These are phyloP conservation scores for Acanthisitta chloris DNA, from an alignment of 2,113 vertebrate genomes.

Conservation along the genomic window DNA sequence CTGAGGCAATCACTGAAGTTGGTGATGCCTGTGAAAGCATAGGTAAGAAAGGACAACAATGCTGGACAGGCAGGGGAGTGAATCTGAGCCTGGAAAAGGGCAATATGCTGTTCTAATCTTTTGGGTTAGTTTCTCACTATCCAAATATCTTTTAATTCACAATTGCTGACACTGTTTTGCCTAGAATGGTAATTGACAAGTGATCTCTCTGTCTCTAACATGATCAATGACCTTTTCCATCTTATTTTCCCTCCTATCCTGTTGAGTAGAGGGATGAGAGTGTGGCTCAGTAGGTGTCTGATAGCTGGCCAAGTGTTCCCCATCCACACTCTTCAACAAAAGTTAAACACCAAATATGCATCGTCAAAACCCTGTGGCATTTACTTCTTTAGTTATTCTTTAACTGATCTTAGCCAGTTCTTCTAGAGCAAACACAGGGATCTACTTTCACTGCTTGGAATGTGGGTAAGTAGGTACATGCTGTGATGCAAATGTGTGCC, in stretches of 20 bases:
- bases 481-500: background rate
- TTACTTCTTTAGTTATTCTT: background rate
- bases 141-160: background rate
- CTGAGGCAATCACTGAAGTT: background rate
- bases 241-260: background rate
- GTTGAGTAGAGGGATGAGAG: background rate
- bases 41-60: background rate
- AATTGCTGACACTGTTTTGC: background rate
- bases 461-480: background rate
- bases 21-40: background rate
- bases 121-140: background rate
- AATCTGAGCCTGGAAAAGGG: background rate
- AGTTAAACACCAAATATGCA: background rate
- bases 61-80: background rate
- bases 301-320: background rate
- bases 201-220: background rate
- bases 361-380: background rate
- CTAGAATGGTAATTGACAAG: rapidly evolving
- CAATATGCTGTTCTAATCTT: background rate
- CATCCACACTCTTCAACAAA: background rate
- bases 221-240: background rate
- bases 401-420: background rate
- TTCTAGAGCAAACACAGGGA: background rate
- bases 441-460: background rate
- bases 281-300: rapidly evolving